Evolutionary conservation across 2,888 invertebrate genomes (phyloP), one percentile per base, ranked within the genome.

Genomic region (Drosophila robusta): DNA sequence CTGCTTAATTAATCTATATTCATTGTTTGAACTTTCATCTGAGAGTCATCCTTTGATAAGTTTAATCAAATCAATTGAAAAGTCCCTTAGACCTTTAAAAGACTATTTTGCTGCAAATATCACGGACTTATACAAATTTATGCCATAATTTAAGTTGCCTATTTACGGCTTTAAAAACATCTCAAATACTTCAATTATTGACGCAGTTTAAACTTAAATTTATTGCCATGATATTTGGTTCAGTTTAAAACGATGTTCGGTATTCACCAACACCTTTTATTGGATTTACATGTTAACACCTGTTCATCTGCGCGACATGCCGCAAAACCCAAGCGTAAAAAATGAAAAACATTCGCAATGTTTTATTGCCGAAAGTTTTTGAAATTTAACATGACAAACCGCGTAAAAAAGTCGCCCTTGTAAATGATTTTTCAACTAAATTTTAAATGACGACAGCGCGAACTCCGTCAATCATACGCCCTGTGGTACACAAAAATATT

Each of bases 381-480:
- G 70, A 55, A 66, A 57, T 62, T 62, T 56, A 60, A 62, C 64
- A 69, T 60, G 70, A 65, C 45, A 60, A 61, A 56, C 38, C 38
- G 2, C 45, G 14, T 18, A 38, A 39, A 50, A 42, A 49, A 51
- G 51, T 22, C 29, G 50, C 41, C 38, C 36, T 55, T 50, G 34
- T 38, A 39, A 73, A 64, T 42, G 16, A 63, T 64, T 66, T 68
- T 63, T 60, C 52, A 78, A 39, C 34, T 26, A n/a, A 63, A 62
- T 38, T 66, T 63, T 32, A 52, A 70, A 47, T 64, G 50, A 51
- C 36, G 55, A 26, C 49, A 38, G 22, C 14, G 26, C 26, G n/a
- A 72, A 75, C 56, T 36, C 49, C 68, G 70, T 70, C 75, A 85
- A 75, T 80, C 82, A 80, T 76, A 66, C 71, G 88, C 77, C 65